Evolutionary conservation across 2,113 vertebrate species (phyloP).

Genomic region (Machaerirhynchus nigripectus): DNA sequence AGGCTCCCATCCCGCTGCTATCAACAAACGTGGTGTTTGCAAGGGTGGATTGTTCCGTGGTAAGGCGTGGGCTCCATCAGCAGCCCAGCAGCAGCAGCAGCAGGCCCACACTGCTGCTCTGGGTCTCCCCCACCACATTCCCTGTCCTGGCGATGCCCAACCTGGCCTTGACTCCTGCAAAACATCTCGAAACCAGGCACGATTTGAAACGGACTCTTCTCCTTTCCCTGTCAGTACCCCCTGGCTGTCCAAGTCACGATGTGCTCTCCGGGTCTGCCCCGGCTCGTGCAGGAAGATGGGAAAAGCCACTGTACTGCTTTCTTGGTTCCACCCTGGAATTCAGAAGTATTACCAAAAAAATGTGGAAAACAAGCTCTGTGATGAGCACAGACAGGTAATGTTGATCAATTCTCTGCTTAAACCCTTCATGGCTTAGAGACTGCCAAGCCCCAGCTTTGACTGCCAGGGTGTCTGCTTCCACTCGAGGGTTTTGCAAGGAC

Average conservation of each 20-base stretch:
- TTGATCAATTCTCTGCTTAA: not conserved
- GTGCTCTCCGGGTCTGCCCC: accelerated
- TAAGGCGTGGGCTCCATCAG: not conserved
- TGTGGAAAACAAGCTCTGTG: not conserved
- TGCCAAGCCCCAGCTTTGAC: not conserved
- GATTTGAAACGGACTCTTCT: accelerated
- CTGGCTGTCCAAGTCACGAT: accelerated
- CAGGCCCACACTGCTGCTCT: not conserved
- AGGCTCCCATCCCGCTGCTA: not conserved
- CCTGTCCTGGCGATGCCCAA: accelerated
- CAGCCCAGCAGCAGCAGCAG: not conserved
- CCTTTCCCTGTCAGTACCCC: not conserved
- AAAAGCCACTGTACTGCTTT: not conserved
- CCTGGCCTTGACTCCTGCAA: not conserved
- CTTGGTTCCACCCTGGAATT: not conserved
- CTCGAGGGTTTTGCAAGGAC: not conserved
- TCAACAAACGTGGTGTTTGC: accelerated
- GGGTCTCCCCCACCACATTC: not conserved
- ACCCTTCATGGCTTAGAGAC: not conserved
- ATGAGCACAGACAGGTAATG: not conserved
- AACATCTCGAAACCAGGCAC: accelerated
- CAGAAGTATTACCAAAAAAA: not conserved
- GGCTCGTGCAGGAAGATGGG: not conserved
- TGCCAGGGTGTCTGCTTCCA: conserved; percentile 1
- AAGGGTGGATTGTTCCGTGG: accelerated